phyloP scores from a whole-genome alignment of 2,113 vertebrate genomes.

The Anser cygnoides region DNA sequence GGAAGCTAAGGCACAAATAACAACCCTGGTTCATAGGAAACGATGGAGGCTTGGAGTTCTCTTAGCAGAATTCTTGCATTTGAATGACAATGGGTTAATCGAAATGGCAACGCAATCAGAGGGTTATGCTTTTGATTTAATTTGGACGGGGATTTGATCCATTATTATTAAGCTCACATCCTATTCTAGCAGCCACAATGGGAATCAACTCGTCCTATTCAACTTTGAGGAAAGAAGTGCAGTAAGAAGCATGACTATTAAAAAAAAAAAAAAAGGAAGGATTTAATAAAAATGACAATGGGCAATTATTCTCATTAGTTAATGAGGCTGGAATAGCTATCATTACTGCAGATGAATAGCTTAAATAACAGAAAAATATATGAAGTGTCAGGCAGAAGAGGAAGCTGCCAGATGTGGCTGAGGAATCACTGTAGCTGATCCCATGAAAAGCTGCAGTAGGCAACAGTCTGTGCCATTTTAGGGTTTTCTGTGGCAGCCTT shows the following conservation, averaged over 20 bases:
- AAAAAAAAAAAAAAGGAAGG: background rate
- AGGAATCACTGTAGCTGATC: background rate
- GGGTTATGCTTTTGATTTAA: conserved; percentile 13
- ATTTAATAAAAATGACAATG: background rate
- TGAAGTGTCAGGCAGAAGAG: background rate
- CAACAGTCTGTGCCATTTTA: background rate
- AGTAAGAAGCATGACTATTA: background rate
- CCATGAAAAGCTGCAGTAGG: background rate
- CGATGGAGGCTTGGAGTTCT: background rate
- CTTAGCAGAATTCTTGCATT: background rate
- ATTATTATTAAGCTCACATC: conserved; percentile 2
- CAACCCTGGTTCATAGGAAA: background rate
- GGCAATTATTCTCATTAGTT: conserved; percentile 10
- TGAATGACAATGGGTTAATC: background rate
- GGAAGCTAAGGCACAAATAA: background rate
- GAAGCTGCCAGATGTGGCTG: background rate
- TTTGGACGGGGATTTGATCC: conserved; percentile 27
- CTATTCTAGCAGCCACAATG: background rate
- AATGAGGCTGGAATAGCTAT: background rate
- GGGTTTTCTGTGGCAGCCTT: background rate
- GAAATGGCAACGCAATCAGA: background rate
- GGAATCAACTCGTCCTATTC: background rate
- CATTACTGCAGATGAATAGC: background rate
- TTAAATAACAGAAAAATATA: conserved; percentile 13
- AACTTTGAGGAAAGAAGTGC: background rate